Percentiles rank a stretch among this genome's conserved stretches.
These are phyloP conservation scores for Euproctis similis DNA, from an alignment of 2,888 invertebrate species.

Conservation along the genomic window DNA sequence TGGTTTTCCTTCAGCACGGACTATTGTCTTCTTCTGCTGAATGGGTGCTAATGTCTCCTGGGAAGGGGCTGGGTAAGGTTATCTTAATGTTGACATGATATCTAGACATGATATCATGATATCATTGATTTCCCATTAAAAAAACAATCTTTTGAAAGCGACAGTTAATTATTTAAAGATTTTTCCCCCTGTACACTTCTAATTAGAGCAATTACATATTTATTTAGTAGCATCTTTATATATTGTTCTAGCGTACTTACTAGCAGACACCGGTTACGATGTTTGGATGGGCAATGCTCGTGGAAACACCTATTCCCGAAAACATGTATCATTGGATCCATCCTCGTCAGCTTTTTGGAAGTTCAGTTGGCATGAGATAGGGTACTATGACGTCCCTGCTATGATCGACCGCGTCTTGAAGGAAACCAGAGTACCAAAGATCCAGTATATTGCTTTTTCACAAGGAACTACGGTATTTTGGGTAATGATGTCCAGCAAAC, in stretches of 20 bases:
- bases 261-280: constrained; percentile 82
- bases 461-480: constrained; percentile 80
- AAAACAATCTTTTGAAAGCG: no score
- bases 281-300: constrained; percentile 91
- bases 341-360: constrained; percentile 57
- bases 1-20: constrained; percentile 87
- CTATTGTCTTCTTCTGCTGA: constrained; percentile 85
- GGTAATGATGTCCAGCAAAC: constrained; percentile 73
- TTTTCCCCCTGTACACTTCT: no score
- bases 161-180: no score
- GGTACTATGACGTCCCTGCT: constrained; percentile 83
- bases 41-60: constrained; percentile 83
- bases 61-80: constrained; percentile 70
- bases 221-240: no score
- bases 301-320: constrained; percentile 85
- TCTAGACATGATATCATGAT: no score
- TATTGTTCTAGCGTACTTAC: constrained; percentile 76
- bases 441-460: constrained; percentile 84
- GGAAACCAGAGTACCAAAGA: constrained; percentile 67
- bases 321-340: constrained; percentile 67
- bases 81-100: no score
- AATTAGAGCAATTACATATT: no score
- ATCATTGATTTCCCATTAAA: no score
- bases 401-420: constrained; percentile 80
- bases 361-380: constrained; percentile 86